Evolutionary conservation across 2,888 invertebrate genomes (phyloP).

Genomic region (Galerucella nymphaeae): DNA sequence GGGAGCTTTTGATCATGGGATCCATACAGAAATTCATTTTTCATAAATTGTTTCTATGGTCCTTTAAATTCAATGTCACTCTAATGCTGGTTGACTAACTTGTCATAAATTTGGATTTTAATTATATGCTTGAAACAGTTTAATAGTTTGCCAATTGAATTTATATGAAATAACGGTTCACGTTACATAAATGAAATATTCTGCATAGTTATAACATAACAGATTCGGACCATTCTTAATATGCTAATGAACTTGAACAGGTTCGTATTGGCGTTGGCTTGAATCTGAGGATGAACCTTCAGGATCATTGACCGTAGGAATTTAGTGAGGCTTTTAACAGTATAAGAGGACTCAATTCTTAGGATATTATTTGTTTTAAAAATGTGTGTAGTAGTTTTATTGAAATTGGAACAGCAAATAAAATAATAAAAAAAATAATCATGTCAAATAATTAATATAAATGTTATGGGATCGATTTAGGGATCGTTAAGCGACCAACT

Average conservation of each 20-base stretch:
- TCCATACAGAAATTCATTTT: no score
- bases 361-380: neutral
- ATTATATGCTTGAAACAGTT: neutral
- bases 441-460: no score
- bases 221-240: constrained; percentile 12
- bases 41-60: no score
- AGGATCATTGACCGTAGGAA: constrained; percentile 21
- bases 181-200: constrained; percentile 11
- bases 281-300: constrained; percentile 27
- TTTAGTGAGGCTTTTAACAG: constrained; percentile 14
- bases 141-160: neutral
- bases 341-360: neutral
- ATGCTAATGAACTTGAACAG: constrained; percentile 28
- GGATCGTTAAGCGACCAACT: no score
- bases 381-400: no score
- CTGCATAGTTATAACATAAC: neutral
- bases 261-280: constrained; percentile 22
- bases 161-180: neutral
- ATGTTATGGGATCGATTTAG: no score
- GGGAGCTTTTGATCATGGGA: no score
- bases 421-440: no score
- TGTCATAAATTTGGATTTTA: neutral
- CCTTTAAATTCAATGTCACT: no score
- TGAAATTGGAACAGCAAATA: no score
- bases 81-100: no score